Conservation (phyloP, 2,797 vertebrate genomes). For the Pseudomugil gertrudae region DNA sequence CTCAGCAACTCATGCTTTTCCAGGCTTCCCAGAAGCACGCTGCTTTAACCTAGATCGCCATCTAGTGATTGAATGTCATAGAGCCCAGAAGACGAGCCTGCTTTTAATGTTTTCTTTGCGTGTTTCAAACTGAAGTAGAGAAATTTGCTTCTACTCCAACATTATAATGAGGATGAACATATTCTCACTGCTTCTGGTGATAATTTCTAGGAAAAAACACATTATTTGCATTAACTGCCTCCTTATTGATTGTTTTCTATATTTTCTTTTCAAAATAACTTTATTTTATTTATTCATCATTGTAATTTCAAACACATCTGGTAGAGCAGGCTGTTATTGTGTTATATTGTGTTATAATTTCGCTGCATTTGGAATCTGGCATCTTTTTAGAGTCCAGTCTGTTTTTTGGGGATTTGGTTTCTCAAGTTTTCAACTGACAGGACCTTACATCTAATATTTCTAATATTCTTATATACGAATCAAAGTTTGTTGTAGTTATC, state of each 20-base stretch:
- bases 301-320: not conserved
- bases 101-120: not conserved
- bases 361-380: not conserved
- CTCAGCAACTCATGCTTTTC: not conserved
- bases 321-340: not conserved
- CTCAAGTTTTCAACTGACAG: not conserved
- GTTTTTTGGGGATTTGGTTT: not conserved
- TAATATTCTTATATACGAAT: too few relatives aligned
- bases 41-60: constrained; percentile 84
- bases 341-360: not conserved
- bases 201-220: constrained; percentile 18
- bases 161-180: constrained; percentile 22
- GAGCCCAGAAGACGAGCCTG: not conserved
- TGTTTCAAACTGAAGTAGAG: constrained; percentile 11
- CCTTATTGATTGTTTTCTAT: not conserved
- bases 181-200: constrained; percentile 4
- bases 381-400: not conserved
- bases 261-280: not conserved
- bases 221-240: constrained; percentile 1
- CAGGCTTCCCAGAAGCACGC: constrained; percentile 6
- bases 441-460: not conserved
- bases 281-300: not conserved
- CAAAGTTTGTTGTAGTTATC: not conserved
- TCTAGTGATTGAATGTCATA: constrained; percentile 73
- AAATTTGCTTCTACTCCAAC: not conserved